phyloP scores from a whole-genome alignment of 1,140 invertebrate genomes.

The Euglossa dilemma region DNA sequence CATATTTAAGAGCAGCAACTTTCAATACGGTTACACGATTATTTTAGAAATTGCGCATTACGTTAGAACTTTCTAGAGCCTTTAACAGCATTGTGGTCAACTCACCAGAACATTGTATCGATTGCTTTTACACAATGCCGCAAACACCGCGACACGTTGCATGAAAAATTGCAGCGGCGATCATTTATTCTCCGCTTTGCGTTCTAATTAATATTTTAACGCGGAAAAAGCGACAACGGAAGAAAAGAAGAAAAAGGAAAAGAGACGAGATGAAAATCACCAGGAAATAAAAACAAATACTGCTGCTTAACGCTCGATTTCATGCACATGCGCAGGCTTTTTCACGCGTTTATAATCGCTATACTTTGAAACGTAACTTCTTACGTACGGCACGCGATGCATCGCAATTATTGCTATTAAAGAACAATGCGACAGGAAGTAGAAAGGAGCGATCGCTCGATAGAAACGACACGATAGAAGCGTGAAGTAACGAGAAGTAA shows the following conservation, averaged over 20 bases:
- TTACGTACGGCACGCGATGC: not conserved
- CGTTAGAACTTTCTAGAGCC: not conserved
- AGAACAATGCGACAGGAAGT: not conserved
- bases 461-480: not conserved
- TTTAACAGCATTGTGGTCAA: not conserved
- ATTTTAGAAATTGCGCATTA: not conserved
- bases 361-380: not conserved
- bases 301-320: not conserved
- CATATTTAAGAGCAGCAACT: conserved; percentile 21
- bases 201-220: not conserved
- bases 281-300: not conserved
- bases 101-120: not conserved
- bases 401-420: not conserved
- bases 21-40: not conserved
- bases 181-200: not conserved
- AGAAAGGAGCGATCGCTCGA: not conserved
- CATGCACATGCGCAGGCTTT: not conserved
- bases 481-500: not conserved
- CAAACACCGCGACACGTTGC: not conserved
- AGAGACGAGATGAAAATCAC: too few species aligned
- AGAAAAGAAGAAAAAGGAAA: too few species aligned
- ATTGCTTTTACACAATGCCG: not conserved
- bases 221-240: too few species aligned
- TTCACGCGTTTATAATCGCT: not conserved
- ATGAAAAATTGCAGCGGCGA: not conserved